Base-by-base conservation (phyloP, 2,113 vertebrate genomes). In the Poeciliopsis turrubarensis region DNA sequence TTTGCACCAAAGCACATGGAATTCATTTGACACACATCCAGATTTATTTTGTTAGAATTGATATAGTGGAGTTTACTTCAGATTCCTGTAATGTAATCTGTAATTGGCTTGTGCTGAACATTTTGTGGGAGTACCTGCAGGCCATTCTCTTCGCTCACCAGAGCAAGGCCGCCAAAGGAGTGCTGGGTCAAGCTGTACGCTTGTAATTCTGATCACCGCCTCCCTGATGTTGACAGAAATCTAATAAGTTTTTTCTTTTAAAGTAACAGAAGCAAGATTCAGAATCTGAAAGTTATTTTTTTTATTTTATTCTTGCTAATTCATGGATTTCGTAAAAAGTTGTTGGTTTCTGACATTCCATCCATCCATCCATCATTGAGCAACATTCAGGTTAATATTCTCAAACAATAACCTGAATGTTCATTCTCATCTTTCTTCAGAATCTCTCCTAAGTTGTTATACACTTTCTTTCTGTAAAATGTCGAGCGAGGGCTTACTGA, bases 141-240 rank as follows among this genome's bases (percentile, higher is more conserved):
- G 74, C 82, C 60, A 88, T 91, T 91, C 85, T 92, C 83, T 68
- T 69, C 65, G 65, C 75, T 87, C 91, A 89, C 68, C 79, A 27
- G 80, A 89, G 90, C 87, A 89, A 79, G 88, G 72, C 85, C 72
- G 34, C 57, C 76, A 74, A 69, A 80, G 63, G 60, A 73, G 72
- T 72, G 76, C 81, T 83, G 83, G 89, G 89, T 92, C 89, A 87
- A 71, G 78, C 71, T 67, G 87, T 87, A 80, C 87, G 65, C 37
- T 85, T 79, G 25, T 39, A 65, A 57, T 51, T 81, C 68, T 80
- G 66, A 83, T 70, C 72, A 3, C 37, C 0, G n/a, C 81, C 81
- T 89, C 83, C 87, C 80, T 76, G 75, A 67, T 80, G 75, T 82
- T 62, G 75, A 80, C 73, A 81, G 17, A 78, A 74, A 44, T 72